These are phyloP conservation scores for Acleris literana DNA, from an alignment of 2,888 invertebrate genomes.

Conservation along the genomic window DNA sequence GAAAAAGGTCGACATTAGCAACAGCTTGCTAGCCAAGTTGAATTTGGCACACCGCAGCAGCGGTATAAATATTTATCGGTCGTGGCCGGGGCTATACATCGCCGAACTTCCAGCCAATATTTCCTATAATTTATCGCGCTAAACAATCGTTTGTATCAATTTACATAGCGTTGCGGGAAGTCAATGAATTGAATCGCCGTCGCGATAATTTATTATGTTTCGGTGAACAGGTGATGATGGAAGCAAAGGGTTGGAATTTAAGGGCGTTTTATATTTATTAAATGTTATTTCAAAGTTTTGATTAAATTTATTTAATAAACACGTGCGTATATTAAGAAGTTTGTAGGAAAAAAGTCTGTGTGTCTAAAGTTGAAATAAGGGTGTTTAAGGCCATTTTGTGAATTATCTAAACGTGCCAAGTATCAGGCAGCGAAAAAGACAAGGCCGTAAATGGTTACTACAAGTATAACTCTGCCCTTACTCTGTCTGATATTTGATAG, in stretches of 20 bases:
- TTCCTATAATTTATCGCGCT: slow-evolving; percentile 44
- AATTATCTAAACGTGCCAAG: too few relatives aligned
- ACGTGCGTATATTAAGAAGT: too few relatives aligned
- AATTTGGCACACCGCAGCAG: slow-evolving; percentile 50
- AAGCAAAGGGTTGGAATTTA: neutral
- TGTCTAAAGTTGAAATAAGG: too few relatives aligned
- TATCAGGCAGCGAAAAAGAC: too few relatives aligned
- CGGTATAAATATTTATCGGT: slow-evolving; percentile 56
- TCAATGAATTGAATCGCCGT: slow-evolving; percentile 43
- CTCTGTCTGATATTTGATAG: too few relatives aligned
- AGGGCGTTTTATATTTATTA: neutral
- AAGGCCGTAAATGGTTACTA: too few relatives aligned
- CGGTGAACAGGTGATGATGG: slow-evolving; percentile 22
- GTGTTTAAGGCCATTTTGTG: too few relatives aligned
- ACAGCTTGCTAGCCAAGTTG: slow-evolving; percentile 45
- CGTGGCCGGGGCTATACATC: slow-evolving; percentile 44
- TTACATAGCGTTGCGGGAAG: slow-evolving; percentile 50
- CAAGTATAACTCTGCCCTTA: too few relatives aligned
- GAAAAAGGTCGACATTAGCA: slow-evolving; percentile 35
- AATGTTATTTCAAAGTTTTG: too few relatives aligned
- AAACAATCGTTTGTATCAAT: slow-evolving; percentile 68
- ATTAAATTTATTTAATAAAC: too few relatives aligned
- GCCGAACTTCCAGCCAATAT: slow-evolving; percentile 45
- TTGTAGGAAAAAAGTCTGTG: too few relatives aligned
- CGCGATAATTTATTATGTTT: slow-evolving; percentile 27